Conservation (phyloP, 1,140 invertebrate species). For the Cyclina sinensis region DNA sequence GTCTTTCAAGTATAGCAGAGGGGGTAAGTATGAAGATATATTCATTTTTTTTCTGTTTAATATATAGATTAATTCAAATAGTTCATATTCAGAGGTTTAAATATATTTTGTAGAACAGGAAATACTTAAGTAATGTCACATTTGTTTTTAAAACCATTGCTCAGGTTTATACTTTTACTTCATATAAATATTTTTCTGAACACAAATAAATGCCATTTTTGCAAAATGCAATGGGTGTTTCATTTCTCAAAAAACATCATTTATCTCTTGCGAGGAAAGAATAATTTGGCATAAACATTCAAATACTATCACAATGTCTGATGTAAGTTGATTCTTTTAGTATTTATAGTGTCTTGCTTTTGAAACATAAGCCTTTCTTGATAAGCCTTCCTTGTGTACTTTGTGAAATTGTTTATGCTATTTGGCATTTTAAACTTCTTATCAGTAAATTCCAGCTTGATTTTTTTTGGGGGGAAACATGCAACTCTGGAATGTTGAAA, state of each 20-base stretch:
- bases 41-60: too few relatives aligned
- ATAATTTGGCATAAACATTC: neutral
- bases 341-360: neutral
- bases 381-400: neutral
- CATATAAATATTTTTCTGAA: too few relatives aligned
- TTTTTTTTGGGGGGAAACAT: neutral
- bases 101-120: too few relatives aligned
- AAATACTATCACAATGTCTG: neutral
- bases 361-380: neutral
- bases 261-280: too few relatives aligned
- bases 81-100: too few relatives aligned
- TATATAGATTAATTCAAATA: too few relatives aligned
- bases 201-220: too few relatives aligned
- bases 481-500: neutral
- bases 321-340: neutral
- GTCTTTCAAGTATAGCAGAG: slow-evolving; percentile 50
- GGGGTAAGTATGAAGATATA: slow-evolving; percentile 54
- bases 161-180: too few relatives aligned
- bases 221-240: too few relatives aligned
- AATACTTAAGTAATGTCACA: too few relatives aligned
- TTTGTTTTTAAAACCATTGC: too few relatives aligned
- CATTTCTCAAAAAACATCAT: too few relatives aligned
- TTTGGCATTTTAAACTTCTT: neutral
- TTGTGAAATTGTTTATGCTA: neutral
- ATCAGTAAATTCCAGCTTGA: neutral